Evolutionary conservation across 1,140 invertebrate genomes (phyloP).

Genomic region (Platorchestia sp.): DNA sequence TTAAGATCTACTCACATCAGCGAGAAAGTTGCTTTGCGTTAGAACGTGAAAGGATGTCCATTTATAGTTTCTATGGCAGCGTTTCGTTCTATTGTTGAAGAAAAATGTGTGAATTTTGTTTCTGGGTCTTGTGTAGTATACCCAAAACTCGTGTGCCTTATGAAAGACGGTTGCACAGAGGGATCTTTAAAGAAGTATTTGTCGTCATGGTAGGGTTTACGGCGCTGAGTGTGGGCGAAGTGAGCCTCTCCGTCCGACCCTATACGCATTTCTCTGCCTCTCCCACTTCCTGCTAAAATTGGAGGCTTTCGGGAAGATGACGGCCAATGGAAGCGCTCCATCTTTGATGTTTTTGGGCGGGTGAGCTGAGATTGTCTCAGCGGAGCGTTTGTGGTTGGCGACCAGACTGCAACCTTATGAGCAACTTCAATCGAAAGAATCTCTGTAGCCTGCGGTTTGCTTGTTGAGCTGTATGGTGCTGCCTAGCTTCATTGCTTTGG

Average conservation of each 20-base stretch:
- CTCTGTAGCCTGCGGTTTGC: background rate
- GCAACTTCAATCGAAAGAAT: background rate
- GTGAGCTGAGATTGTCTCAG: constrained; percentile 30
- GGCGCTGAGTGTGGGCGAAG: background rate
- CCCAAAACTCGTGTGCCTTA: background rate
- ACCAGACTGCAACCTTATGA: background rate
- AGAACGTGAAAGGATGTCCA: background rate
- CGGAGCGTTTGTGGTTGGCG: background rate
- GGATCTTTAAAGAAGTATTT: background rate
- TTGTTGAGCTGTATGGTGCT: background rate
- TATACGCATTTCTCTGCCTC: background rate
- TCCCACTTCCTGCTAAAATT: constrained; percentile 26
- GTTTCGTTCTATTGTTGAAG: no score
- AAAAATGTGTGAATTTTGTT: no score
- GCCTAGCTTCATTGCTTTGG: background rate
- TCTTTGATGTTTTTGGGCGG: constrained; percentile 20
- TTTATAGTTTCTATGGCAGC: background rate
- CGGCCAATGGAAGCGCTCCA: background rate
- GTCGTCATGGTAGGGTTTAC: background rate
- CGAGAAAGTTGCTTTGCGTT: background rate
- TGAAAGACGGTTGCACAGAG: background rate
- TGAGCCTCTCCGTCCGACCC: background rate
- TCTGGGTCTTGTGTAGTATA: background rate
- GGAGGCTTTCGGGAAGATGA: constrained; percentile 45
- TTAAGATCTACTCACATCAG: background rate